Conservation (phyloP, 2,113 vertebrate genomes). For the Casuarius casuarius region DNA sequence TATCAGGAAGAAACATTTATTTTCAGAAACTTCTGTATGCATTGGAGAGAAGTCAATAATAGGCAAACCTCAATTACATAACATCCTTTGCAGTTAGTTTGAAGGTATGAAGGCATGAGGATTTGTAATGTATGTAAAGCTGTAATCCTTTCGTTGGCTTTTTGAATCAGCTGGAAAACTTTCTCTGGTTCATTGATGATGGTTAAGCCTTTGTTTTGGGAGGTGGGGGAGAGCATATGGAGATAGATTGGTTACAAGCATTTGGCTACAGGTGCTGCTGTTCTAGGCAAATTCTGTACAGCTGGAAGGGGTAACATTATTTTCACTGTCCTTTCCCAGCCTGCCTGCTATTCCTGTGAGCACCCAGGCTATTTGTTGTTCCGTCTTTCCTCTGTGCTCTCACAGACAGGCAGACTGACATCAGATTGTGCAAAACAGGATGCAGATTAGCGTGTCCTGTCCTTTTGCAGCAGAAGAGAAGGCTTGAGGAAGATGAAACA, state of each 20-base stretch:
- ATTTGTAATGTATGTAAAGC: conserved; percentile 52
- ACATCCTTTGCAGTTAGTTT: background rate
- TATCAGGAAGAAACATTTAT: background rate
- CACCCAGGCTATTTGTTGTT: background rate
- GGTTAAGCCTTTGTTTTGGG: background rate
- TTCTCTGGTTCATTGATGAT: background rate
- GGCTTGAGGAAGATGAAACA: background rate
- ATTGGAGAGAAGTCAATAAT: background rate
- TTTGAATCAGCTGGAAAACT: conserved; percentile 13
- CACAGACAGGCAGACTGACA: background rate
- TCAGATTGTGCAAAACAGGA: background rate
- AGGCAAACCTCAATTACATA: background rate
- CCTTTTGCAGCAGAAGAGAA: background rate
- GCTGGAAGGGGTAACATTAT: background rate
- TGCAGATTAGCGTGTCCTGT: background rate
- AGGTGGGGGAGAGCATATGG: background rate
- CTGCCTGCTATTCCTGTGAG: background rate
- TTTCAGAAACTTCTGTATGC: background rate
- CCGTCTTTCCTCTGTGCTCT: background rate
- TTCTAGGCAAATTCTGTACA: background rate
- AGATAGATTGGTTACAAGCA: background rate
- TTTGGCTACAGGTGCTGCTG: background rate
- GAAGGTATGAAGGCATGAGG: background rate
- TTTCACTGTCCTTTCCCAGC: background rate
- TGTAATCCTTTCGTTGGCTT: conserved; percentile 25